Percentiles rank a stretch among this genome's conserved stretches.
phyloP scores from a whole-genome alignment of 1,140 invertebrate species.

The Linepithema humile region DNA sequence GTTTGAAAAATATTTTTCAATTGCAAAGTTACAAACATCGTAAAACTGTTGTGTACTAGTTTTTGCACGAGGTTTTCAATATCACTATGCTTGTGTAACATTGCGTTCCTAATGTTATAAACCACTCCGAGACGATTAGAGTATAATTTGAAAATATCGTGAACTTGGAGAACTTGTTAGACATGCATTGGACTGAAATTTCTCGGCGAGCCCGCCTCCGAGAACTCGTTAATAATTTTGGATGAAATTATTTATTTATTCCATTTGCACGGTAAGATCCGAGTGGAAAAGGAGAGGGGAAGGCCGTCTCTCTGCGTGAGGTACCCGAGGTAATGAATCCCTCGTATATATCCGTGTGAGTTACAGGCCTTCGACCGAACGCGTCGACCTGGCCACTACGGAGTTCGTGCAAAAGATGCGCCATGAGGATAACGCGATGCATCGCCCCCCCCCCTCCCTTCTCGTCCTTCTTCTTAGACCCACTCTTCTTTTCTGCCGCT shows the following conservation, averaged over 20 bases:
- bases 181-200: neutral
- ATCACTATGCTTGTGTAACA: no score
- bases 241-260: constrained; percentile 67
- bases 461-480: neutral
- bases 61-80: neutral
- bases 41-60: no score
- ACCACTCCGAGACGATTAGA: no score
- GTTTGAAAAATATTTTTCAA: neutral
- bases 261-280: constrained; percentile 44
- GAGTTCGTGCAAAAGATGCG: constrained; percentile 62
- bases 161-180: neutral
- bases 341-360: constrained; percentile 37
- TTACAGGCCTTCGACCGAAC: constrained; percentile 55
- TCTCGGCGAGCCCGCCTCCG: neutral
- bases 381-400: constrained; percentile 34
- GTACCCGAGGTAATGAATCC: constrained; percentile 59
- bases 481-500: neutral
- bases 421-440: constrained; percentile 56
- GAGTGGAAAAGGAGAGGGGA: no score
- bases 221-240: constrained; percentile 66
- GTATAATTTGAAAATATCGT: neutral
- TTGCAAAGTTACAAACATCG: neutral
- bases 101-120: no score
- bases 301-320: constrained; percentile 43
- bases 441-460: neutral